Percentiles rank a stretch among this genome's conserved stretches.
Conservation (phyloP, 2,888 invertebrate genomes). For the Eudemis profundana region DNA sequence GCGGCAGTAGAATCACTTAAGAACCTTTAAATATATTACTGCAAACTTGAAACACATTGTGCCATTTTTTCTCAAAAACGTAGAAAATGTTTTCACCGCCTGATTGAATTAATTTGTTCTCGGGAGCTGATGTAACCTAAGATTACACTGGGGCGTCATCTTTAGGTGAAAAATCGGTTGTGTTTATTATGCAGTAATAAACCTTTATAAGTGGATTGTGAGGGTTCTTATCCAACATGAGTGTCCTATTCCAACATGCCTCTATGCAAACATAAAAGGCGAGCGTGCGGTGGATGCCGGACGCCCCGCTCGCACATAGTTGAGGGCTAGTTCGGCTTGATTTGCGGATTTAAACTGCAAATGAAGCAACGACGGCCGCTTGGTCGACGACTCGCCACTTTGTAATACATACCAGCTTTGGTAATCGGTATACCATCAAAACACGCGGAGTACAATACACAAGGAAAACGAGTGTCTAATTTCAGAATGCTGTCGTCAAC, state of each 20-base stretch:
- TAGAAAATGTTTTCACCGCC: conserved; percentile 4
- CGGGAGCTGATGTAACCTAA: background rate
- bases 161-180: background rate
- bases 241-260: conserved; percentile 30
- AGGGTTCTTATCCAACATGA: too few species aligned
- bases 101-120: conserved; percentile 6
- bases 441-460: too few species aligned
- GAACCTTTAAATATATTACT: conserved; percentile 18
- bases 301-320: conserved; percentile 35
- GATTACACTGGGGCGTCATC: background rate
- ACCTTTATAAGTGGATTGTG: conserved; percentile 34
- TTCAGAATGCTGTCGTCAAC: too few species aligned
- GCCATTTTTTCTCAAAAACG: conserved; percentile 21
- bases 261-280: conserved; percentile 27
- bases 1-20: conserved; percentile 11
- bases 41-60: conserved; percentile 1
- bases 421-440: background rate
- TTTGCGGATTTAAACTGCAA: conserved; percentile 66
- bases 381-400: conserved; percentile 22
- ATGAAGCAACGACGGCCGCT: conserved; percentile 50
- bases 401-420: background rate
- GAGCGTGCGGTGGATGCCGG: conserved; percentile 19
- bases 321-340: conserved; percentile 56
- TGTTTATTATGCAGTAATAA: conserved; percentile 13
- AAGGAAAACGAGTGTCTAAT: too few species aligned